These are phyloP conservation scores for Entomyzon cyanotis DNA, from an alignment of 2,113 vertebrate species.

Conservation along the genomic window DNA sequence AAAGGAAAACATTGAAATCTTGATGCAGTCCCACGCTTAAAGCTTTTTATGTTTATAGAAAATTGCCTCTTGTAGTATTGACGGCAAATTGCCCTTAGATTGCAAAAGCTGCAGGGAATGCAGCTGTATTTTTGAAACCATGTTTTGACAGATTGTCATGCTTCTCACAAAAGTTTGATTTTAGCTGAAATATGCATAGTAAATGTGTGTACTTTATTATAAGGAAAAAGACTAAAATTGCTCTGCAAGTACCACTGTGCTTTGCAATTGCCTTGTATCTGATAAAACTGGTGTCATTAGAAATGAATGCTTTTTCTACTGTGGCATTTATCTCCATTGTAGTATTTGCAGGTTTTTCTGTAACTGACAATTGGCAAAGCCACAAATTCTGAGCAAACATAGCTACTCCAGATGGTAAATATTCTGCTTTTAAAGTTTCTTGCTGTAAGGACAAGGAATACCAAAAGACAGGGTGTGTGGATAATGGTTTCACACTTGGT, in stretches of 20 bases:
- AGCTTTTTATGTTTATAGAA: conserved; percentile 47
- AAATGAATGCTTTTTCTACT: not conserved
- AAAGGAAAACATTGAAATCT: not conserved
- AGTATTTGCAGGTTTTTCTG: not conserved
- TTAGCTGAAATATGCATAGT: conserved; percentile 36
- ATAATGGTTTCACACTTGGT: not conserved
- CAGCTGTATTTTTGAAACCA: not conserved
- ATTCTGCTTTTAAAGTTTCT: conserved; percentile 11
- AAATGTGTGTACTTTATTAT: not conserved
- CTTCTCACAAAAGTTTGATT: conserved; percentile 31
- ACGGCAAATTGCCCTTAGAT: conserved; percentile 36
- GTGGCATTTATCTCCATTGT: conserved; percentile 1
- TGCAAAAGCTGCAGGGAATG: conserved; percentile 10
- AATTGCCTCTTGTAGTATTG: conserved; percentile 17
- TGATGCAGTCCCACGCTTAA: not conserved
- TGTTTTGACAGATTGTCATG: conserved; percentile 32
- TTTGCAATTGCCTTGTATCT: not conserved
- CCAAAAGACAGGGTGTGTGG: not conserved
- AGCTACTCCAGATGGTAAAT: not conserved
- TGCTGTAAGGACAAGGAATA: conserved; percentile 7
- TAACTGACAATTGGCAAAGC: not conserved
- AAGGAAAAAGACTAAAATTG: not conserved
- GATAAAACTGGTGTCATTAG: not conserved
- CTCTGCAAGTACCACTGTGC: not conserved
- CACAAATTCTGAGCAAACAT: conserved; percentile 6